phyloP scores from a whole-genome alignment of 2,888 invertebrate genomes.

The Drosophila meridionalis region DNA sequence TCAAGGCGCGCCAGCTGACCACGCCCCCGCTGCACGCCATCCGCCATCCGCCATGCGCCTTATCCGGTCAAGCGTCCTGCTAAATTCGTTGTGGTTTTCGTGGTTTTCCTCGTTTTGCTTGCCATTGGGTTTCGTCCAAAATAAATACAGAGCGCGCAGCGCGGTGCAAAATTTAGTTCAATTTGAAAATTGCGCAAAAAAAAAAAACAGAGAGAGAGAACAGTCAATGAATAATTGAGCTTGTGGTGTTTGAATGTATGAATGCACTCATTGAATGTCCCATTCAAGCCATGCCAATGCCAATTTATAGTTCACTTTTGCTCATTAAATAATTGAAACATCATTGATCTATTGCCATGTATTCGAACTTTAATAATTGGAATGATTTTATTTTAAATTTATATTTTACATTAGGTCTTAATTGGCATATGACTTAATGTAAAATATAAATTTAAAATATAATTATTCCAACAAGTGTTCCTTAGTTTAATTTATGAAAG shows the following conservation, averaged over 20 bases:
- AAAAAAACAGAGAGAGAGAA: conserved; percentile 18
- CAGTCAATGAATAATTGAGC: conserved; percentile 64
- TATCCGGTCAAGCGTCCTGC: conserved; percentile 68
- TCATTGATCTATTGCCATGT: not conserved
- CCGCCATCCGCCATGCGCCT: not conserved
- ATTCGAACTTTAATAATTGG: not conserved
- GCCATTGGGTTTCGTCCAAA: conserved; percentile 31
- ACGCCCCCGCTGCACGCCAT: not conserved
- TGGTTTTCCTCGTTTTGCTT: conserved; percentile 55
- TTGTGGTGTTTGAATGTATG: conserved; percentile 58
- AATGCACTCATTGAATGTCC: conserved; percentile 34
- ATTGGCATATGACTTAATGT: no score
- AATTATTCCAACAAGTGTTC: no score
- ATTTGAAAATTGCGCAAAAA: conserved; percentile 50
- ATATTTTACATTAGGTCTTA: not conserved
- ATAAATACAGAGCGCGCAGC: conserved; percentile 37
- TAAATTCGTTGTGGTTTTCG: conserved; percentile 74
- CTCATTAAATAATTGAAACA: conserved; percentile 15
- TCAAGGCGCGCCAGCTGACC: conserved; percentile 22
- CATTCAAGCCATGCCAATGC: not conserved
- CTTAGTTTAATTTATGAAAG: no score
- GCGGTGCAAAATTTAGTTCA: conserved; percentile 63
- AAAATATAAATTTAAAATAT: no score
- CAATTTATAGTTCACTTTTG: conserved; percentile 15
- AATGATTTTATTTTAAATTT: not conserved